These are phyloP conservation scores for Patella vulgata DNA, from an alignment of 1,140 invertebrate genomes.

Conservation along the genomic window DNA sequence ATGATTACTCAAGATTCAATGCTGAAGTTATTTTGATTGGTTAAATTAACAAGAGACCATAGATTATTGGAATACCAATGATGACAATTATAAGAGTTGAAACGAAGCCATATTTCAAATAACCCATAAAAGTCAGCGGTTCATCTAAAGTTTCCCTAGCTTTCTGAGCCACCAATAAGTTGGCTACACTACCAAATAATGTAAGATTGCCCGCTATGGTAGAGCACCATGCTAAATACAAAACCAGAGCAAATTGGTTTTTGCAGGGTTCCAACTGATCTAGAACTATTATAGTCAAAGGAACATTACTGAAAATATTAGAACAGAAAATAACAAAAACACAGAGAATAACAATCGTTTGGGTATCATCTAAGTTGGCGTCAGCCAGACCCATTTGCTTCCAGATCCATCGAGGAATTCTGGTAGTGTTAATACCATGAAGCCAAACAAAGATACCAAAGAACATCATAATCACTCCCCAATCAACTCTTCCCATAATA, in stretches of 20 bases:
- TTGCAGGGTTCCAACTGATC: constrained; percentile 21
- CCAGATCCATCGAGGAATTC: constrained; percentile 25
- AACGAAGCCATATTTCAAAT: constrained; percentile 23
- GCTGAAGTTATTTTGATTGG: too few species aligned
- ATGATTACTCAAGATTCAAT: too few species aligned
- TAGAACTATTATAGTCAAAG: constrained; percentile 20
- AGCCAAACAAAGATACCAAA: constrained; percentile 29
- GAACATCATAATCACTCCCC: constrained; percentile 23
- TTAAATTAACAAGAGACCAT: constrained; percentile 16
- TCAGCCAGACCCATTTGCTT: constrained; percentile 7
- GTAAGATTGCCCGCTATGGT: constrained; percentile 31
- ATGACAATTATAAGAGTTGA: constrained; percentile 11
- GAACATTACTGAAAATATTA: constrained; percentile 29
- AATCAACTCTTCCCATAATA: constrained; percentile 16
- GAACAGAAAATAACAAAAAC: constrained; percentile 19
- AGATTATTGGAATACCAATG: constrained; percentile 15
- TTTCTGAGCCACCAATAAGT: constrained; percentile 27
- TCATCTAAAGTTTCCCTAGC: constrained; percentile 5
- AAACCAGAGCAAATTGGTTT: constrained; percentile 15
- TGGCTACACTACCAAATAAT: constrained; percentile 28
- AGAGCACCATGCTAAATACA: constrained; percentile 21
- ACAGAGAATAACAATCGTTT: not conserved
- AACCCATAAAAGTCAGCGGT: constrained; percentile 13
- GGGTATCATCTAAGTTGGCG: not conserved
- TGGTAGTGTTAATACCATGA: constrained; percentile 19